These are phyloP conservation scores for Phenacoccus solenopsis DNA, from an alignment of 1,140 invertebrate species.

Conservation along the genomic window DNA sequence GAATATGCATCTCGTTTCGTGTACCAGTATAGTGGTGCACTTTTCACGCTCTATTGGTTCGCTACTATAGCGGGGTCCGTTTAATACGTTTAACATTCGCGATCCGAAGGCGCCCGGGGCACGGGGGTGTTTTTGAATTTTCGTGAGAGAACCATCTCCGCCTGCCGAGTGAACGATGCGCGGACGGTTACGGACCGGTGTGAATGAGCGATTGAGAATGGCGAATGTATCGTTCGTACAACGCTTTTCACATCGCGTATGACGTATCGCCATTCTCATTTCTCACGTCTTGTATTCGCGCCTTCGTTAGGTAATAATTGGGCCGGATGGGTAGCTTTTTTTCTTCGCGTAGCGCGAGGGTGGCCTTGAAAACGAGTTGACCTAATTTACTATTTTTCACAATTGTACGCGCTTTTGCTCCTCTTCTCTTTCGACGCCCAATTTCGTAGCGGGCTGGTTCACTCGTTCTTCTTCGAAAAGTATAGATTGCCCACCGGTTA, in stretches of 20 bases:
- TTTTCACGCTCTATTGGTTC: conserved; percentile 16
- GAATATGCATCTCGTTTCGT: not conserved
- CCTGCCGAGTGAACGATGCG: not conserved
- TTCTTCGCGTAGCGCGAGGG: too few relatives aligned
- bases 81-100: not conserved
- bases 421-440: too few relatives aligned
- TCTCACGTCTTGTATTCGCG: too few relatives aligned
- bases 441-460: too few relatives aligned
- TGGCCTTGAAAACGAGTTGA: too few relatives aligned
- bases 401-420: too few relatives aligned
- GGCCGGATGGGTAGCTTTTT: too few relatives aligned
- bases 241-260: not conserved
- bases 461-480: too few relatives aligned
- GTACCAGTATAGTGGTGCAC: not conserved
- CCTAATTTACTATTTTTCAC: too few relatives aligned
- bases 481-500: too few relatives aligned
- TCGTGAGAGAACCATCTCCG: not conserved
- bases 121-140: not conserved
- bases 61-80: not conserved
- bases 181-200: not conserved
- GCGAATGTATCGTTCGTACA: not conserved
- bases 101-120: not conserved
- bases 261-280: too few relatives aligned
- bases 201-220: not conserved
- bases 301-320: too few relatives aligned